phyloP scores from a whole-genome alignment of 2,113 vertebrate genomes.

The Nibea albiflora region DNA sequence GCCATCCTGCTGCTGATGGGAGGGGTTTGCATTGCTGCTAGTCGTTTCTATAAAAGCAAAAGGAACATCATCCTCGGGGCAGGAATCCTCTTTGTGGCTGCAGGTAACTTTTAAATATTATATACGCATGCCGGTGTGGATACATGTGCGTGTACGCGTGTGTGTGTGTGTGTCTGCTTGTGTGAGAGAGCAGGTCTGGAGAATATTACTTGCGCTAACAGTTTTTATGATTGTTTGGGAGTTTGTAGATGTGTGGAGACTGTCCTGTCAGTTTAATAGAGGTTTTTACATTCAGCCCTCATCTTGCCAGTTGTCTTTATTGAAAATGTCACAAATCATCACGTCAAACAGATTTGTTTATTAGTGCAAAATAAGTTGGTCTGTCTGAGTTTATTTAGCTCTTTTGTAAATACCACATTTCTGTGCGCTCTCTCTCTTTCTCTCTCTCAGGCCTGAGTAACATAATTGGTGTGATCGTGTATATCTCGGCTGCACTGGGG shows the following conservation, averaged over 20 bases:
- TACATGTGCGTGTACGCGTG: not conserved
- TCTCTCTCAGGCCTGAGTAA: conserved; percentile 89
- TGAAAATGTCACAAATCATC: conserved; percentile 26
- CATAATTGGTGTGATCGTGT: conserved; percentile 96
- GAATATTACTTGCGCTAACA: conserved; percentile 13
- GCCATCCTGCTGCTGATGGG: conserved; percentile 94
- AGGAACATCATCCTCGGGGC: conserved; percentile 95
- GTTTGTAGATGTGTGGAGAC: conserved; percentile 17
- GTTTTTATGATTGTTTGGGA: conserved; percentile 39
- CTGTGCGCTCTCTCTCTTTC: conserved; percentile 36
- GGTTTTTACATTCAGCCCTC: not conserved
- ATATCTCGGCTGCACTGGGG: conserved; percentile 93
- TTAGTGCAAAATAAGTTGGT: not conserved
- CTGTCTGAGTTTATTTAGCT: conserved; percentile 28
- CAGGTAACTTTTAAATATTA: conserved; percentile 83
- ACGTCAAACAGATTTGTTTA: conserved; percentile 21
- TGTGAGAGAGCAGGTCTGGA: conserved; percentile 21
- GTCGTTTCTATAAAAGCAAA: conserved; percentile 94
- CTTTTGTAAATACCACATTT: conserved; percentile 28
- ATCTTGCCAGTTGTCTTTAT: conserved; percentile 14
- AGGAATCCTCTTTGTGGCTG: conserved; percentile 94
- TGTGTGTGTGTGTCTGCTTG: not conserved
- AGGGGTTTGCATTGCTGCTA: conserved; percentile 93
- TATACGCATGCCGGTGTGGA: not conserved
- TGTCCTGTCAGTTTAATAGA: conserved; percentile 32